A percentile compares a stretch with the other conserved stretches of the same genome.
Evolutionary conservation across 2,113 vertebrate species (phyloP).

Genomic region (Emydura subglobosa): DNA sequence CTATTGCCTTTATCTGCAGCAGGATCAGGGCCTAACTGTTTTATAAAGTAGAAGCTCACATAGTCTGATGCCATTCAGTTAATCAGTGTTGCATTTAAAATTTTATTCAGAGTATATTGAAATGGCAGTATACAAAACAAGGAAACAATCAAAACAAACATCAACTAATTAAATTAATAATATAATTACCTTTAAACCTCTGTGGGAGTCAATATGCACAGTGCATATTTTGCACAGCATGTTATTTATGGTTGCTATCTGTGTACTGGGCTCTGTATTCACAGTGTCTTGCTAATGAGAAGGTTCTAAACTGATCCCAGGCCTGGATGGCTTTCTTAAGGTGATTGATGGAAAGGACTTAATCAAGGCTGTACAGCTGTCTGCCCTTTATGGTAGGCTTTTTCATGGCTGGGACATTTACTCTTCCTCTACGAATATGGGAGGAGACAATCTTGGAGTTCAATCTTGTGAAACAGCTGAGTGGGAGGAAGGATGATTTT

Average conservation of each 20-base stretch:
- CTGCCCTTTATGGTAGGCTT: background rate
- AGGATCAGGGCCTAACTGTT: background rate
- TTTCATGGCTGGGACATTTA: background rate
- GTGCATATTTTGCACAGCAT: background rate
- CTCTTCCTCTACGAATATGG: background rate
- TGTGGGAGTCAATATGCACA: background rate
- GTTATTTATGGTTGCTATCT: background rate
- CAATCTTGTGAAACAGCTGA: background rate
- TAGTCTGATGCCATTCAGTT: background rate
- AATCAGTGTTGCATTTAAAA: background rate
- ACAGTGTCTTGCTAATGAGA: no score
- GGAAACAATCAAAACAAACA: background rate
- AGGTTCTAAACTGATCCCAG: no score
- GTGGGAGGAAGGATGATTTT: background rate
- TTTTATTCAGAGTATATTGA: background rate
- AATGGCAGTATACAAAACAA: background rate
- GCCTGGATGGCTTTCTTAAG: no score
- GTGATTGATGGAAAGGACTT: background rate
- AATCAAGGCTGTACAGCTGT: background rate
- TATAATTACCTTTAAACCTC: background rate
- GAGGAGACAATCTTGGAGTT: no score
- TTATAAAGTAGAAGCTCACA: background rate
- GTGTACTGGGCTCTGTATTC: background rate
- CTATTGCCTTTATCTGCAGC: background rate
- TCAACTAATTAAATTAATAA: background rate